These are phyloP conservation scores for Aurelia aurita DNA, from an alignment of 30 jellyfish, hydroid and myxozoan genomes.

Conservation along the genomic window DNA sequence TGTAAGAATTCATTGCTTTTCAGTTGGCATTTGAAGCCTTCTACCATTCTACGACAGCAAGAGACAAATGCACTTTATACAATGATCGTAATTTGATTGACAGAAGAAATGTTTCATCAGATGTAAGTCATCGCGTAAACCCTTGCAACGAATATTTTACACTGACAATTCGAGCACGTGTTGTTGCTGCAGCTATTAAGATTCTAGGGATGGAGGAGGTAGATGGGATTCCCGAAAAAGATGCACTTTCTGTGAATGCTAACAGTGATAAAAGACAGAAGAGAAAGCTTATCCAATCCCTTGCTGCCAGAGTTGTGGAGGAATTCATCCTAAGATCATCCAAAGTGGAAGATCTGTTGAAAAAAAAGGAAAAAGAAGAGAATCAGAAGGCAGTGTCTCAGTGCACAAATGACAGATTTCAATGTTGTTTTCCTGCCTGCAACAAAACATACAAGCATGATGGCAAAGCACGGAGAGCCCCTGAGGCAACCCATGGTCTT, in stretches of 20 bases:
- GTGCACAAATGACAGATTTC: background rate
- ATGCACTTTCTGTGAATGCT: background rate
- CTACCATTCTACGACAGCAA: background rate
- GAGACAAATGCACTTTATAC: constrained; percentile 10
- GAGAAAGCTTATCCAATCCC: background rate
- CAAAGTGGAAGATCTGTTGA: constrained; percentile 13
- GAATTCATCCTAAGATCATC: constrained; percentile 17
- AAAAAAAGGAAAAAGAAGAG: constrained; percentile 8
- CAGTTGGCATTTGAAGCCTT: background rate
- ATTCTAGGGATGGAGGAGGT: constrained; percentile 10
- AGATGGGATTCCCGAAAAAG: background rate
- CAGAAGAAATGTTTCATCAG: background rate
- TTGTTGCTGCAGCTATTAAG: background rate
- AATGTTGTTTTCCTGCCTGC: constrained; percentile 17
- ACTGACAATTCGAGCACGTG: background rate
- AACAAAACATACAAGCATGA: constrained; percentile 4
- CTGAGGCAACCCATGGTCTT: constrained; percentile 18
- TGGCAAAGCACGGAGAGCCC: constrained; percentile 19
- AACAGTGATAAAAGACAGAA: background rate
- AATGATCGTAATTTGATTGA: background rate
- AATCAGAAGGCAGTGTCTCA: background rate
- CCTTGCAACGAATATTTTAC: background rate
- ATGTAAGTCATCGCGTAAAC: background rate
- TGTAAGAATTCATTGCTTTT: background rate
- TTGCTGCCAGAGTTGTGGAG: background rate